These are phyloP conservation scores for Mythimna albipuncta DNA, from an alignment of 2,888 invertebrate genomes.

Conservation along the genomic window DNA sequence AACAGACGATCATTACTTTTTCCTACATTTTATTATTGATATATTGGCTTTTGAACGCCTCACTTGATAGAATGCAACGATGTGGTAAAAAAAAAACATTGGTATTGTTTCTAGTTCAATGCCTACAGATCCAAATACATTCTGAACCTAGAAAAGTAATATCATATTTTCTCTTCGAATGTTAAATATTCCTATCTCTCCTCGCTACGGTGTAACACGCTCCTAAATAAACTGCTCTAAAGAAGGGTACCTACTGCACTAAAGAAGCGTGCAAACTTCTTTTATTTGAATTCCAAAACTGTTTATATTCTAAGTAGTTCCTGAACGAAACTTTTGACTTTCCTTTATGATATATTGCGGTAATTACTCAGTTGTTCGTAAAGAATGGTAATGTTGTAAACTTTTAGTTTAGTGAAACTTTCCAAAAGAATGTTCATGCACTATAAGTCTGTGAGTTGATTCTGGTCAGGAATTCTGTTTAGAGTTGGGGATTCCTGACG, in stretches of 20 bases:
- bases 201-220: conserved; percentile 42
- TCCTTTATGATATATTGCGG: conserved; percentile 59
- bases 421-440: conserved; percentile 22
- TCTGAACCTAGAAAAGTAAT: no score
- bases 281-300: conserved; percentile 70
- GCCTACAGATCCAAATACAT: no score
- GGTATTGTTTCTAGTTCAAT: no score
- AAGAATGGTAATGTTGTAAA: conserved; percentile 43
- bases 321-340: conserved; percentile 60
- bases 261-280: conserved; percentile 63
- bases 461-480: not conserved
- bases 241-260: conserved; percentile 52
- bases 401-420: conserved; percentile 24
- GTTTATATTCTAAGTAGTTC: conserved; percentile 68
- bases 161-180: not conserved
- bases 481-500: not conserved
- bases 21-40: no score
- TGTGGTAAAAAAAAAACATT: no score
- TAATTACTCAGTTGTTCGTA: conserved; percentile 54
- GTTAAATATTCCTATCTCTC: not conserved
- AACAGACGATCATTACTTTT: no score
- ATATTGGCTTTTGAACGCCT: no score
- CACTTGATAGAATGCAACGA: no score
- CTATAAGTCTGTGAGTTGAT: not conserved
- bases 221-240: conserved; percentile 43